Base-by-base conservation (phyloP, 2,888 invertebrate species). In the Epirrhoe alternata region DNA sequence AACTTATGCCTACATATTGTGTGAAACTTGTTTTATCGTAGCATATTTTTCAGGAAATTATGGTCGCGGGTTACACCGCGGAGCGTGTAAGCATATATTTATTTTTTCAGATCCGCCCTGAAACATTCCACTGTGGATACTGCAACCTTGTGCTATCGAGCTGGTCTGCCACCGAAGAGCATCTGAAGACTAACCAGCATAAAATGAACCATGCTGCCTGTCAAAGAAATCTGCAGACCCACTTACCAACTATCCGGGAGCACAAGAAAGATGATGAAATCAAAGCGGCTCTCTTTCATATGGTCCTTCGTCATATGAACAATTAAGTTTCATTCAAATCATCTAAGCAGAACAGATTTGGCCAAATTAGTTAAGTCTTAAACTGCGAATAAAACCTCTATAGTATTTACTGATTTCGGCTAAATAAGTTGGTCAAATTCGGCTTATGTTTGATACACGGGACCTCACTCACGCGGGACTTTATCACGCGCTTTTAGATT, bases 121-220 rank as follows among this genome's bases (percentile, higher is more conserved):
- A 66, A 0, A n/a, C 75, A 6, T 86, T 71, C 66, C 87, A 88
- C 71, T 87, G 87, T 53, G 87, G 81, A 0, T 82, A 51, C 69
- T 87, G 87, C 69, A 77, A 86, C 66, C 54, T 80, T 3, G 33
- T 83, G 3, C 42, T 77, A 0, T 57, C 61, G 0, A 55, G 66
- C 5, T 79, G 79, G 80, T 53, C 53, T 0, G 68, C 73, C 0
- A 65, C 83, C 38, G 33, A 63, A 5, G 55, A 50, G 1, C 87
- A 87, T 55, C 71, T 86, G 2, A 66, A 73, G 6, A 77, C 79
- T 24, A 0, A 66, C 14, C 14, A 73, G 0, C 82, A 81, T 45
- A 64, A 49, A 12, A 2, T 45, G 0, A 42, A 31, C n/a, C 58
- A 61, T 17, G 7, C 33, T 0, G 0, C 5, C 0, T 60, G 66